Base-by-base conservation (phyloP, 1,140 invertebrate species). In the Brachionus calyciflorus region DNA sequence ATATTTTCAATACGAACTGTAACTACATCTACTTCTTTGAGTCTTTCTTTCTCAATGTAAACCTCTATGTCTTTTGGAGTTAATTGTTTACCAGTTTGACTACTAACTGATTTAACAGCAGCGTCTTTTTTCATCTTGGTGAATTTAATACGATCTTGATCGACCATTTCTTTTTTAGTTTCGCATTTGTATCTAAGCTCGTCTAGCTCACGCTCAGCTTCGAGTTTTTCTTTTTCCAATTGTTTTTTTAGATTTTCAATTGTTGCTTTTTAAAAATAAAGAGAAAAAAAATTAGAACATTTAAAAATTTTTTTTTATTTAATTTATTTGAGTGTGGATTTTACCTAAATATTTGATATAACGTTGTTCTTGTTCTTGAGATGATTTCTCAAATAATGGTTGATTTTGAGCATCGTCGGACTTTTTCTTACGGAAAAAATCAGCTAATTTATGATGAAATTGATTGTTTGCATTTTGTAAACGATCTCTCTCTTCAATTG, bases 281-380 rank as follows among this genome's bases (percentile, higher is more conserved):
- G 1, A 37, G 21, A 12, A 57, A 1, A 30, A 21, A 33, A 12
- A 17, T 46, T 77, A 1, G 10, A 77, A 75, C n/a, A 6, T 69
- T 46, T 19, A 49, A 19, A 17, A 77, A 49, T 41, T 44, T 14
- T 28, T 51, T 19, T 30, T 48, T 6, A 48, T 77, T 57, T n/a
- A n/a, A n/a, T n/a, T n/a, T n/a, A n/a, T n/a, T n/a, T n/a, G n/a
- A n/a, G n/a, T n/a, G n/a, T n/a, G n/a, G n/a, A n/a, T 6, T 80
- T 75, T 81, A 85, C 84, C 80, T 81, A 85, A 84, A 77, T 83
- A 83, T 80, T 84, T 85, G 9, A 85, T 79, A 77, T 84, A 85
- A 78, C 83, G 79, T 73, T 84, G 82, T 76, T 85, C 83, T 57
- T 84, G 83, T 68, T 85, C 84, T 28, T 82, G 80, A 19, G 81